Base-by-base conservation (phyloP, 1,140 invertebrate species). In the Cydia pomonella region DNA sequence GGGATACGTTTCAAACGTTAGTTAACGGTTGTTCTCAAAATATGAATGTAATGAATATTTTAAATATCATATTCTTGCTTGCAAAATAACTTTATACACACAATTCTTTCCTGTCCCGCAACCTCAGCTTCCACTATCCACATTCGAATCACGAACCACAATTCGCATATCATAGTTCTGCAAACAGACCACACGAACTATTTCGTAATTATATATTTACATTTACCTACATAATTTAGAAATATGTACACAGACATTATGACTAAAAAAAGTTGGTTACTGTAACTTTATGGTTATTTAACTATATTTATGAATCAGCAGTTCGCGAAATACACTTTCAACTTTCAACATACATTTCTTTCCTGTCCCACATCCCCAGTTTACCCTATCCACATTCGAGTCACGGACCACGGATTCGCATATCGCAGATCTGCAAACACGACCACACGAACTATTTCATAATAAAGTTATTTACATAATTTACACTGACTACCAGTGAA, bases 371-470 rank as follows among this genome's bases (percentile, higher is more conserved):
- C 3, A 64, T 29, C 12, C 27, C 64, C 29, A 69, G 27, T 69
- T 69, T 69, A 25, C 64, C 18, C 7, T 16, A 69, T 18, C 29
- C 29, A 16, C 33, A 69, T 29, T 69, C 53, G n/a, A 69, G 29
- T 69, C 64, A 69, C 27, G 29, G 27, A 33, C 29, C 29, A 18
- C 63, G 4, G 16, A 62, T 9, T 18, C 50, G 23, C 13, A 29
- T 50, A 50, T 59, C 27, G 2, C 21, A 33, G 64, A 69, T 69
- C 29, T 33, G 64, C 29, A 64, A 64, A 33, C 64, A 69, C 23
- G 18, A 33, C 50, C 18, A 25, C 72, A 33, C 50, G 47, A 62
- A 74, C 21, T 25, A 21, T 74, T 74, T 74, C 25, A 50, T 50
- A 21, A 64, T 62, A 27, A 23, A 18, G n/a, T 16, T 75, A 71